Evolutionary conservation across 2,113 vertebrate genomes (phyloP).

Genomic region (Uropsilus gracilis): DNA sequence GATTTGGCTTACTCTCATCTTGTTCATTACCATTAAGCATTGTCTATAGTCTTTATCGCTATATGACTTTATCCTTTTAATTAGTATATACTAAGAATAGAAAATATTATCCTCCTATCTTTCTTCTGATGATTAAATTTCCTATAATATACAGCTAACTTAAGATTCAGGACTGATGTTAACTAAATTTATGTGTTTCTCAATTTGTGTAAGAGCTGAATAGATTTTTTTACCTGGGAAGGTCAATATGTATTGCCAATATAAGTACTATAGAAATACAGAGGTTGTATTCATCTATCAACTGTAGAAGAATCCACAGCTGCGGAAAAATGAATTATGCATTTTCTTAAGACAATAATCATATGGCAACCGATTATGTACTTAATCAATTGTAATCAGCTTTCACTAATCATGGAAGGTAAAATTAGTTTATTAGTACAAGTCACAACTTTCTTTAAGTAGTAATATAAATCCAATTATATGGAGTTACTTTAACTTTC

Average conservation of each 20-base stretch:
- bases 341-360: slow-evolving; percentile 79
- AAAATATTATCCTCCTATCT: slow-evolving; percentile 24
- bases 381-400: slow-evolving; percentile 84
- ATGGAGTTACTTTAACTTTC: slow-evolving; percentile 72
- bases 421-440: slow-evolving; percentile 84
- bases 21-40: slow-evolving; percentile 11
- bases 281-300: background rate
- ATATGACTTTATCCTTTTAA: slow-evolving; percentile 28
- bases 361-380: slow-evolving; percentile 75
- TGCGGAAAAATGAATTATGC: slow-evolving; percentile 72
- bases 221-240: slow-evolving; percentile 6
- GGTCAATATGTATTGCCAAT: background rate
- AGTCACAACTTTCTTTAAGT: slow-evolving; percentile 84
- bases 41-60: slow-evolving; percentile 36
- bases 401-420: slow-evolving; percentile 83
- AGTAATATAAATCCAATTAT: slow-evolving; percentile 83
- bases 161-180: background rate
- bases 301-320: slow-evolving; percentile 59
- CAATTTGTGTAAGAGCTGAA: background rate
- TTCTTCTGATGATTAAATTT: slow-evolving; percentile 49
- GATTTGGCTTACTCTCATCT: background rate
- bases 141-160: background rate
- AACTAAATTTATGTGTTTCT: background rate
- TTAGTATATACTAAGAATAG: slow-evolving; percentile 35
- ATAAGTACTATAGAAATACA: background rate